These are phyloP conservation scores for Lissocephala sabroskyi DNA, from an alignment of 2,888 invertebrate genomes.

Conservation along the genomic window DNA sequence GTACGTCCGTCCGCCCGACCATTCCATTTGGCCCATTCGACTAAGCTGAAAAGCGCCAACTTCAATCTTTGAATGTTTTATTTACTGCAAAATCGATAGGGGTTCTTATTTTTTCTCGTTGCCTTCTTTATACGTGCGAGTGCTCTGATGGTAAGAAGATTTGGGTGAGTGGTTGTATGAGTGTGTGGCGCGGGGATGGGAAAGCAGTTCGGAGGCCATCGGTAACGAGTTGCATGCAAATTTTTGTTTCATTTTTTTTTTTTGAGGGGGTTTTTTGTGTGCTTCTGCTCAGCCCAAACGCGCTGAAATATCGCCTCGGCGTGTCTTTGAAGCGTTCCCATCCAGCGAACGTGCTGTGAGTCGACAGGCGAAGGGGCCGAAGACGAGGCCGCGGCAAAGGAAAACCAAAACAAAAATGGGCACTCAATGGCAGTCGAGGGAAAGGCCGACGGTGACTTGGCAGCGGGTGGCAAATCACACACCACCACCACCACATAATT, in stretches of 20 bases:
- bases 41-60: conserved; percentile 63
- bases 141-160: too few relatives aligned
- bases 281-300: conserved; percentile 22
- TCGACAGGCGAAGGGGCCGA: conserved; percentile 5
- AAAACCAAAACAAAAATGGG: conserved; percentile 2
- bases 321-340: conserved; percentile 25
- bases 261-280: conserved; percentile 5
- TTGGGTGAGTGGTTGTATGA: too few relatives aligned
- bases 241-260: conserved; percentile 20
- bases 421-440: background rate
- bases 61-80: conserved; percentile 63
- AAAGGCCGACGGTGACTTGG: conserved; percentile 17
- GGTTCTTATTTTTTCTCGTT: too few relatives aligned
- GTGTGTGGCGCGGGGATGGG: too few relatives aligned
- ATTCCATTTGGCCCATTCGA: too few relatives aligned
- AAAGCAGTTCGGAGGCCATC: conserved; percentile 56
- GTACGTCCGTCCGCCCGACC: too few relatives aligned
- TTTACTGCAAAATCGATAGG: conserved; percentile 64
- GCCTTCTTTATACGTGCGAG: conserved; percentile 22
- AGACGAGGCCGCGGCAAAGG: conserved; percentile 8
- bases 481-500: conserved; percentile 68
- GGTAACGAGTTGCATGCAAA: conserved; percentile 66
- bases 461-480: conserved; percentile 53
- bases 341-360: conserved; percentile 3
- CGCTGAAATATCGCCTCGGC: conserved; percentile 45